These are phyloP conservation scores for Leucoraja ocellata DNA, from an alignment of 2,797 vertebrate genomes.

Conservation along the genomic window DNA sequence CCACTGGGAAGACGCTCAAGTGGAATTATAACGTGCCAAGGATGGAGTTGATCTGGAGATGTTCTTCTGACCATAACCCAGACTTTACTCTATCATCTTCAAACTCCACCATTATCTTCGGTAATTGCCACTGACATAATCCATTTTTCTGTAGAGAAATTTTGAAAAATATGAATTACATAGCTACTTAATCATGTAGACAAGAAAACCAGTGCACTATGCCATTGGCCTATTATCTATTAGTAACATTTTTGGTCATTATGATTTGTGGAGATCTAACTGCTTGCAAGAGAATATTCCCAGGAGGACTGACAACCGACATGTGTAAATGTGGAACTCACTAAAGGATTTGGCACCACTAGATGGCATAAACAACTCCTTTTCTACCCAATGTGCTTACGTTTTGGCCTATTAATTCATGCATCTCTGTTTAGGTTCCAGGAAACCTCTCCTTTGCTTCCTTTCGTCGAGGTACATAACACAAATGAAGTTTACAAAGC, in stretches of 20 bases:
- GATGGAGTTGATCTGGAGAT: not conserved
- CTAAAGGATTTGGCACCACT: not conserved
- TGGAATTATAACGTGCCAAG: not conserved
- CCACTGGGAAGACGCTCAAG: not conserved
- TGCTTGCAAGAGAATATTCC: not conserved
- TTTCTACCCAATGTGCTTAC: not conserved
- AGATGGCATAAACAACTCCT: slow-evolving; percentile 25
- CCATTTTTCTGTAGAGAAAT: not conserved
- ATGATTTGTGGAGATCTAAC: not conserved
- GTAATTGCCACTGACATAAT: not conserved
- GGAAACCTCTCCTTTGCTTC: not conserved
- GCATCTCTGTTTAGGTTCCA: no score
- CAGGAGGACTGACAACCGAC: not conserved
- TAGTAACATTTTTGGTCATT: not conserved
- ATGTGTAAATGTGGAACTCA: not conserved
- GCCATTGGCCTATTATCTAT: slow-evolving; percentile 22
- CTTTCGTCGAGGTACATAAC: not conserved
- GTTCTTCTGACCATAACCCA: not conserved
- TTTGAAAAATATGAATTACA: slow-evolving; percentile 3
- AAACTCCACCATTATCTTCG: not conserved
- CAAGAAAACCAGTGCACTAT: not conserved
- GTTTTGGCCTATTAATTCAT: not conserved
- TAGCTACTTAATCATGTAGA: not conserved
- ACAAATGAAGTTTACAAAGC: not conserved
- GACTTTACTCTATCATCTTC: not conserved